Evolutionary conservation across 2,113 vertebrate species (phyloP).

Genomic region (Plotosus lineatus): DNA sequence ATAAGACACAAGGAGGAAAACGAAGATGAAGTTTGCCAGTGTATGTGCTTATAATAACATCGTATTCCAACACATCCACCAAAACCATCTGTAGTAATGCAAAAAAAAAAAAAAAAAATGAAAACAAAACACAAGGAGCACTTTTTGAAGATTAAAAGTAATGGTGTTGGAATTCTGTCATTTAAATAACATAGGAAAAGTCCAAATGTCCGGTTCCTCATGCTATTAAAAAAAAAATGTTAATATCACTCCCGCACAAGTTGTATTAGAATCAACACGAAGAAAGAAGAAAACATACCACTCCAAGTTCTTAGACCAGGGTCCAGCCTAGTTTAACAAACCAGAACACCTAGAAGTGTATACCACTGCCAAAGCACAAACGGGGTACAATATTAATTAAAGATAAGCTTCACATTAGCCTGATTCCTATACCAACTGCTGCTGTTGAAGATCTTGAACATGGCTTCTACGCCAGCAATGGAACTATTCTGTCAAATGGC

Average conservation of each 20-base stretch:
- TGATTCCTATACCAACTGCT: conserved; percentile 14
- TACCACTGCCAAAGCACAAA: conserved; percentile 17
- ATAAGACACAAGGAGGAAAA: conserved; percentile 15
- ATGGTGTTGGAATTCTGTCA: neutral
- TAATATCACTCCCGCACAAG: conserved; percentile 3
- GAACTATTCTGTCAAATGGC: conserved; percentile 29
- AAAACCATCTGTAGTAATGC: neutral
- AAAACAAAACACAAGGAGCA: neutral
- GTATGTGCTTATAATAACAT: conserved; percentile 17
- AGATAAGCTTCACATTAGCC: conserved; percentile 30
- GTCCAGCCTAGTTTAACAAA: conserved; percentile 43
- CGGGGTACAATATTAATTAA: conserved; percentile 5
- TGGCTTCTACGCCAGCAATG: neutral
- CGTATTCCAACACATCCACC: conserved; percentile 2
- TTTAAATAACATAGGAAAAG: conserved; percentile 3
- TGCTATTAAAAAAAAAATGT: neutral
- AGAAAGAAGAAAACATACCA: neutral
- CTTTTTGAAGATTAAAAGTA: conserved; percentile 7
- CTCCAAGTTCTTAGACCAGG: conserved; percentile 18
- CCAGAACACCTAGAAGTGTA: conserved; percentile 38
- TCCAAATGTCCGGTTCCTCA: neutral
- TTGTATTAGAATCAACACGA: neutral
- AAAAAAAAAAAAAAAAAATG: no score
- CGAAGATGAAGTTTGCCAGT: conserved; percentile 4
- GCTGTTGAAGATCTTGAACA: conserved; percentile 17